Evolutionary conservation across 30 jellyfish, hydroid and myxozoan genomes (phyloP).

Genomic region (Chironex yamaguchii): DNA sequence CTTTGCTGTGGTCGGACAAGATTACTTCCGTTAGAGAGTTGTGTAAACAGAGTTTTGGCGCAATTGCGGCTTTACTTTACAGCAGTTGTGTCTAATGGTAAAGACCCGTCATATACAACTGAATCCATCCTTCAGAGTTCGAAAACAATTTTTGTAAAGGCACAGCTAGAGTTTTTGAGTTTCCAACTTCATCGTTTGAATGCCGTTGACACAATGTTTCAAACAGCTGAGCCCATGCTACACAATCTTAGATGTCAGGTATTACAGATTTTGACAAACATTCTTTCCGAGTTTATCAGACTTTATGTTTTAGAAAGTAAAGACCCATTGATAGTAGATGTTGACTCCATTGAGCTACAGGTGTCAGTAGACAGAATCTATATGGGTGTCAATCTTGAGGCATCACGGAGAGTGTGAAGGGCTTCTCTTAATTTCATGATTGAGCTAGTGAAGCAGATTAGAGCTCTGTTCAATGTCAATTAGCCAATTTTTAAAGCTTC

Average conservation of each 20-base stretch:
- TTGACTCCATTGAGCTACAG: too few species aligned
- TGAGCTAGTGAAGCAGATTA: neutral
- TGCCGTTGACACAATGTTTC: neutral
- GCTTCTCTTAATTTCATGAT: neutral
- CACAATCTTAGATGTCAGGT: neutral
- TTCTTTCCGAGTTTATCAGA: too few species aligned
- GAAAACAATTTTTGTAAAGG: too few species aligned
- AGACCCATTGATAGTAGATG: too few species aligned
- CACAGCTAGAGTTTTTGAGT: too few species aligned
- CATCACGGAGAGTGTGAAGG: slow-evolving; percentile 6
- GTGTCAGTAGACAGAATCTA: too few species aligned
- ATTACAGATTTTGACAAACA: neutral
- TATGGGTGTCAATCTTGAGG: too few species aligned
- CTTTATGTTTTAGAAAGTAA: neutral
- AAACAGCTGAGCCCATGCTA: neutral
- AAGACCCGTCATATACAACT: slow-evolving; percentile 43
- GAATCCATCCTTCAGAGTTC: slow-evolving; percentile 22
- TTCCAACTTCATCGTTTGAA: neutral
- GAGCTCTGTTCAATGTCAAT: too few species aligned
- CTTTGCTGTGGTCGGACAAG: slow-evolving; percentile 64
- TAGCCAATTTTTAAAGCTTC: neutral
- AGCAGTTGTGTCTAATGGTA: slow-evolving; percentile 23
- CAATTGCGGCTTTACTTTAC: slow-evolving; percentile 35
- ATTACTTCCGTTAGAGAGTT: slow-evolving; percentile 57
- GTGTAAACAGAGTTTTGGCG: slow-evolving; percentile 3